phyloP scores from a whole-genome alignment of 2,113 vertebrate genomes.

The Dascyllus trimaculatus region DNA sequence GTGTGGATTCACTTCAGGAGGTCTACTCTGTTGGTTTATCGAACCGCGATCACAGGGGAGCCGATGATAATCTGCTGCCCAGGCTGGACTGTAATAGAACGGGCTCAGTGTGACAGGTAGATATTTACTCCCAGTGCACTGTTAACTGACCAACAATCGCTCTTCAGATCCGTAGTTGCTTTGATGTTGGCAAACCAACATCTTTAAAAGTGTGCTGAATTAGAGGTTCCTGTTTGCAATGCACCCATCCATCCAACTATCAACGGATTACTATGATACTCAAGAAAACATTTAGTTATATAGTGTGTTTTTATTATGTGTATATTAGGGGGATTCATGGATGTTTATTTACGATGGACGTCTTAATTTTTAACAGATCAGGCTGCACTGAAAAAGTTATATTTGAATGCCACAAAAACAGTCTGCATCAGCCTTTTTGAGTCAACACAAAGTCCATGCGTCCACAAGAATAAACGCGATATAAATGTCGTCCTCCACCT shows the following conservation, averaged over 20 bases:
- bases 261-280: background rate
- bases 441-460: no score
- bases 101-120: conserved; percentile 10
- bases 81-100: conserved; percentile 26
- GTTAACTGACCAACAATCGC: background rate
- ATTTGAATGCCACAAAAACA: no score
- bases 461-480: no score
- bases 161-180: background rate
- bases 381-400: no score
- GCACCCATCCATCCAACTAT: background rate
- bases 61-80: conserved; percentile 15
- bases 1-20: conserved; percentile 29
- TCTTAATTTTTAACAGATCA: background rate
- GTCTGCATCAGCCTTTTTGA: no score
- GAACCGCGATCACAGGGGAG: conserved; percentile 13
- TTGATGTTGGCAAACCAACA: background rate
- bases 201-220: background rate
- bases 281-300: background rate
- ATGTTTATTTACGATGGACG: background rate
- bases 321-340: no score
- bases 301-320: background rate
- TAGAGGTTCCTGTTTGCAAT: background rate
- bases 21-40: conserved; percentile 11
- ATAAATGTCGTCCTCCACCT: no score
- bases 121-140: background rate